Evolutionary conservation across 2,797 vertebrate genomes (phyloP).

Genomic region (Typhlichthys subterraneus): DNA sequence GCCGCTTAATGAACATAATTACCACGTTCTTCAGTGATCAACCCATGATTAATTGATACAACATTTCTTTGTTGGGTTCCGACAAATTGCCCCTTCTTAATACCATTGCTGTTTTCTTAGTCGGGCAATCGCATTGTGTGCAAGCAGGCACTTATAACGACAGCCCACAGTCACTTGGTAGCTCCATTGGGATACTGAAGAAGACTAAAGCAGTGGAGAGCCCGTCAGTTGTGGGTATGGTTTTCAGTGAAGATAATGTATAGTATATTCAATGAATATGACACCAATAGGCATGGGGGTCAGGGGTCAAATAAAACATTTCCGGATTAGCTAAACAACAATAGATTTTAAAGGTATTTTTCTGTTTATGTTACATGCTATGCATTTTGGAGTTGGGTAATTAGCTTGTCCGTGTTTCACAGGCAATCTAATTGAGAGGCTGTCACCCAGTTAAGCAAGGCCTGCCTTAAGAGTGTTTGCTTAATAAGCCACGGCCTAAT

Average conservation of each 20-base stretch:
- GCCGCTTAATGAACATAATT: conserved; percentile 84
- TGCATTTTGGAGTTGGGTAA: conserved; percentile 45
- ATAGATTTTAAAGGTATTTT: conserved; percentile 58
- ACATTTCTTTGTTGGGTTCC: conserved; percentile 80
- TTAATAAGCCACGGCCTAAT: conserved; percentile 82
- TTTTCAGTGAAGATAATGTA: background rate
- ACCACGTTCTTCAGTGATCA: conserved; percentile 74
- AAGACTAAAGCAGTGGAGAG: conserved; percentile 70
- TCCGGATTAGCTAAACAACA: conserved; percentile 57
- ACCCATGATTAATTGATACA: conserved; percentile 83
- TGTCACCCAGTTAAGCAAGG: conserved; percentile 81
- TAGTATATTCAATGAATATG: no score
- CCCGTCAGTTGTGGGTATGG: conserved; percentile 66
- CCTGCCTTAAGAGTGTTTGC: conserved; percentile 79
- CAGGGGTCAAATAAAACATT: conserved; percentile 47
- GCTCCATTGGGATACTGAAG: conserved; percentile 71
- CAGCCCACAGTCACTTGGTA: conserved; percentile 72
- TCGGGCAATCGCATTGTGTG: conserved; percentile 75
- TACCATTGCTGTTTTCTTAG: conserved; percentile 72
- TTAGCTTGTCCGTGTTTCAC: conserved; percentile 71
- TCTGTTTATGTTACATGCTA: conserved; percentile 40
- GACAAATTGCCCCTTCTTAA: conserved; percentile 76
- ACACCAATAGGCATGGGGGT: no score
- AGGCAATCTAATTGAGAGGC: conserved; percentile 77
- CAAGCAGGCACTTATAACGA: conserved; percentile 71